phyloP scores from a whole-genome alignment of 1,140 invertebrate species.

The Hirudo medicinalis region DNA sequence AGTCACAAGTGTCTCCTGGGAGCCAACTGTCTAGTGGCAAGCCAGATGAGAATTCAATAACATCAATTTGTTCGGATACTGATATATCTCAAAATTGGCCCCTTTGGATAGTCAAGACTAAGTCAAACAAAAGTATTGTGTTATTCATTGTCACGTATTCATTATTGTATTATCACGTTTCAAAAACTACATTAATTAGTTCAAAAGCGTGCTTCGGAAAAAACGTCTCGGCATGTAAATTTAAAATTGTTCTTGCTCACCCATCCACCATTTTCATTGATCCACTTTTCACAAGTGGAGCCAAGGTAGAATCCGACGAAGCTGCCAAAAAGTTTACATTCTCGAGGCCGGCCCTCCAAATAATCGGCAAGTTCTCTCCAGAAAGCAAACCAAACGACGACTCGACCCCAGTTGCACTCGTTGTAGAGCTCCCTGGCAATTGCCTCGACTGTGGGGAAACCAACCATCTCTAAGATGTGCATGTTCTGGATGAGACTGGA shows the following conservation, averaged over 20 bases:
- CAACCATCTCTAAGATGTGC: background rate
- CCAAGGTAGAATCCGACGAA: background rate
- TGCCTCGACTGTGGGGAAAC: background rate
- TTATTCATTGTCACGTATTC: no score
- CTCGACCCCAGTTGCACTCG: background rate
- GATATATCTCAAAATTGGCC: no score
- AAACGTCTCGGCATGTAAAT: no score
- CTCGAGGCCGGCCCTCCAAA: background rate
- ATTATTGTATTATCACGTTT: no score
- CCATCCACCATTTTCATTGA: slow-evolving; percentile 1
- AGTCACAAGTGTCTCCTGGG: no score
- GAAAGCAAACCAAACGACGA: slow-evolving; percentile 9
- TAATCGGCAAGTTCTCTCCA: background rate
- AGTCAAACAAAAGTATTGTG: no score
- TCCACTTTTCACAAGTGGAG: background rate
- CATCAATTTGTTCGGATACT: no score
- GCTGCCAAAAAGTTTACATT: background rate
- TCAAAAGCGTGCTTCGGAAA: no score
- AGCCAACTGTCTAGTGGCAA: no score
- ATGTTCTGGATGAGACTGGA: background rate
- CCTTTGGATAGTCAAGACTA: no score
- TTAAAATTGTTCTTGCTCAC: background rate
- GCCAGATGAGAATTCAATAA: no score
- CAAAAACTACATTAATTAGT: no score
- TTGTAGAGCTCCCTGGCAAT: background rate